Conservation (phyloP, 1,140 invertebrate genomes). For the Cydia splendana region DNA sequence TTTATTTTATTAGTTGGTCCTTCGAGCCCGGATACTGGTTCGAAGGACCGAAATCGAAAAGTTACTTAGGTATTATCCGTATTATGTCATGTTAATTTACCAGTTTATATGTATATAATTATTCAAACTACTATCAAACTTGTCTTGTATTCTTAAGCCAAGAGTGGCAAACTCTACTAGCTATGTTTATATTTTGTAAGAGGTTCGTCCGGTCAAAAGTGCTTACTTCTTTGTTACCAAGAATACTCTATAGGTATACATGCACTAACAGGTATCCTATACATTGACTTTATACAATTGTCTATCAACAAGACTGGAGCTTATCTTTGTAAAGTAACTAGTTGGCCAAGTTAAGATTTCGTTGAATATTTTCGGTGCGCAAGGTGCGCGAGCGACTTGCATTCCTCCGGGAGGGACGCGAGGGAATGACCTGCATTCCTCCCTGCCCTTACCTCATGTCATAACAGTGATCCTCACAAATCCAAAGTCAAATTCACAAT, state of each 20-base stretch:
- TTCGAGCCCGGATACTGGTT: not conserved
- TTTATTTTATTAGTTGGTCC: not conserved
- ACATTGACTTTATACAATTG: not conserved
- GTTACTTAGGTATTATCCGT: too few species aligned
- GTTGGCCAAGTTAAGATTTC: not conserved
- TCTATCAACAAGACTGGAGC: not conserved
- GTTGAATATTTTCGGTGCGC: constrained; percentile 41
- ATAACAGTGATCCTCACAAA: constrained; percentile 38
- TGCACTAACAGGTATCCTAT: constrained; percentile 1
- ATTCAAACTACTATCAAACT: not conserved
- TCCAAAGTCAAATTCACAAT: constrained; percentile 45
- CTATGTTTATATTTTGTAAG: not conserved
- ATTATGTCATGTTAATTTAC: too few species aligned
- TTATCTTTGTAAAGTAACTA: constrained; percentile 4
- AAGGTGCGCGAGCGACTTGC: constrained; percentile 73
- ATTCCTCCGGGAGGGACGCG: constrained; percentile 72
- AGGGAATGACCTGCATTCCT: constrained; percentile 69
- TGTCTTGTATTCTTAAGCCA: not conserved
- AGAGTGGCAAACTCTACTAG: not conserved
- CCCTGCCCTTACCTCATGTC: constrained; percentile 67
- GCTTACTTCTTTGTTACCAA: constrained; percentile 11
- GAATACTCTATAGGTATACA: not conserved
- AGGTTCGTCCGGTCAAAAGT: not conserved
- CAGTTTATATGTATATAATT: not conserved
- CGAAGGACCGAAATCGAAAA: not conserved